Percentiles rank a stretch among this genome's conserved stretches.
Evolutionary conservation across 2,888 invertebrate genomes (phyloP).

Genomic region (Apodemia hepburni): DNA sequence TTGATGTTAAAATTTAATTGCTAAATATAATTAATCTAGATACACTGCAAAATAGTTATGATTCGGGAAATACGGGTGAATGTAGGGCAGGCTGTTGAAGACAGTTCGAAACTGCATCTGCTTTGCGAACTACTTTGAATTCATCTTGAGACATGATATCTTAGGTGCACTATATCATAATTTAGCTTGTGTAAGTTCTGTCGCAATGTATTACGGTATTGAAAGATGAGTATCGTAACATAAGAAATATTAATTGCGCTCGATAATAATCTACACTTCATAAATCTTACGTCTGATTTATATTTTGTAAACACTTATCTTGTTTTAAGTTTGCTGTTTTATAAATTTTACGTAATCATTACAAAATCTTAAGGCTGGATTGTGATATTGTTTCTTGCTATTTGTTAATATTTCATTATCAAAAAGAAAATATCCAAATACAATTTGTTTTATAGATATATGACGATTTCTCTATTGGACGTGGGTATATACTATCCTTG

Average conservation of each 20-base stretch:
- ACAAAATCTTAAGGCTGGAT: neutral
- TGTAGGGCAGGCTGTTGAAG: conserved; percentile 26
- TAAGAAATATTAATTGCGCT: conserved; percentile 41
- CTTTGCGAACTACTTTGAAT: conserved; percentile 24
- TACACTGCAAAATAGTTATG: conserved; percentile 43
- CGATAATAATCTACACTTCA: conserved; percentile 39
- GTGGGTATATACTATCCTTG: no score
- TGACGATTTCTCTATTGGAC: no score
- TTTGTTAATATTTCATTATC: no score
- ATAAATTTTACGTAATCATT: conserved; percentile 8
- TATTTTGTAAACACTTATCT: conserved; percentile 23
- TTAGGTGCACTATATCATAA: conserved; percentile 1
- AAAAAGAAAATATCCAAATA: no score
- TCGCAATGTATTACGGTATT: conserved; percentile 31
- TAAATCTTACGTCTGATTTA: conserved; percentile 41
- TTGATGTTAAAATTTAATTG: conserved; percentile 68
- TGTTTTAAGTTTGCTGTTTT: conserved; percentile 5
- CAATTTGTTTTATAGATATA: no score
- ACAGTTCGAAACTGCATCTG: conserved; percentile 28
- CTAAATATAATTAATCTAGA: conserved; percentile 71
- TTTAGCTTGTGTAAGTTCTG: conserved; percentile 27
- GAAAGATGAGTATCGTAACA: conserved; percentile 36
- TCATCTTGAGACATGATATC: conserved; percentile 14
- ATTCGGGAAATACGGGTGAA: conserved; percentile 46
- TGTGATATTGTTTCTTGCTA: no score